Evolutionary conservation across 2,888 invertebrate genomes (phyloP).

Genomic region (Hetaerina titia): DNA sequence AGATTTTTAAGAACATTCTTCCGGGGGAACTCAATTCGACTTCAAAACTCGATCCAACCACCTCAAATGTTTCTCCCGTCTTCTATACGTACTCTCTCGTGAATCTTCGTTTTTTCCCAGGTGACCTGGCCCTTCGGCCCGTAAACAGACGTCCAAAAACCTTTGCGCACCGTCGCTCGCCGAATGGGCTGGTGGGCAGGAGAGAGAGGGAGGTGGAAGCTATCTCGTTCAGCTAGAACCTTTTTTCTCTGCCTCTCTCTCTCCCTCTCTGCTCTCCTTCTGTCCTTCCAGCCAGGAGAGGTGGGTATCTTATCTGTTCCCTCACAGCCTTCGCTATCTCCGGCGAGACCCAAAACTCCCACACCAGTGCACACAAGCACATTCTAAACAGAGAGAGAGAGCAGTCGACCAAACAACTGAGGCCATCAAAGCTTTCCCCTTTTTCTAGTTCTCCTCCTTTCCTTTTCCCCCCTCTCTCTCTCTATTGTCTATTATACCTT

Average conservation of each 20-base stretch:
- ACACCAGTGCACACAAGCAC: background rate
- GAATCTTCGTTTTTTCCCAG: too few relatives aligned
- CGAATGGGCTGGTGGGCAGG: background rate
- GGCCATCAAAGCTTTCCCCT: background rate
- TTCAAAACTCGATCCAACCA: too few relatives aligned
- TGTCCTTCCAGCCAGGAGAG: background rate
- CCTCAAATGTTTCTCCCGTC: too few relatives aligned
- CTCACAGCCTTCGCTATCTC: slow-evolving; percentile 20
- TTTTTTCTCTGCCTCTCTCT: background rate
- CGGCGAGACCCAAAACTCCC: slow-evolving; percentile 14
- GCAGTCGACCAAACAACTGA: background rate
- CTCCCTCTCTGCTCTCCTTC: background rate
- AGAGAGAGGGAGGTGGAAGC: background rate
- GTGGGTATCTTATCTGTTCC: slow-evolving; percentile 23
- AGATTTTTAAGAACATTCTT: too few relatives aligned
- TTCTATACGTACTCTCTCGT: too few relatives aligned
- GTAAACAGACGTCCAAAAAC: background rate
- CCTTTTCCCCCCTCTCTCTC: background rate
- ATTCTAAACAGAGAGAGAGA: slow-evolving; percentile 7
- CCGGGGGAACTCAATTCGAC: too few relatives aligned
- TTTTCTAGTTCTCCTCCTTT: background rate
- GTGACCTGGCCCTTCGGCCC: too few relatives aligned
- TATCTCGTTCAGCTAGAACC: background rate
- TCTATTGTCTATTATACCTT: too few relatives aligned
- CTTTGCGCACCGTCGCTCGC: background rate